These are phyloP conservation scores for Clarias laeviceps DNA, from an alignment of 2,797 vertebrate genomes.

Conservation along the genomic window DNA sequence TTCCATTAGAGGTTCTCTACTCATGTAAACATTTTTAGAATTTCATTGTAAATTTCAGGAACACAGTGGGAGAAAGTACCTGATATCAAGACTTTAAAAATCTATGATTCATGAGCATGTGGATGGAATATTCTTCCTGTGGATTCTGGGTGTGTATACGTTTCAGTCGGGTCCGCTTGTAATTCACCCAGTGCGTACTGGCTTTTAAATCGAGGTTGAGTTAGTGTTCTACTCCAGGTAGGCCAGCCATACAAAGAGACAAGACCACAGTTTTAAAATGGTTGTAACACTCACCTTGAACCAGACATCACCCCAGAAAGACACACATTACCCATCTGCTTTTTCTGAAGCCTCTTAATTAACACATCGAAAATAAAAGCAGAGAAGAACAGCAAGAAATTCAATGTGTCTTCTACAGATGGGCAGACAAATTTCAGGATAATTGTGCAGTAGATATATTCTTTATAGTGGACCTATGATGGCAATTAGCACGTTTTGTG, in stretches of 20 bases:
- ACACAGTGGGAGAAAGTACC: neutral
- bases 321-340: conserved; percentile 84
- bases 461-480: conserved; percentile 74
- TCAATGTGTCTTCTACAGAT: conserved; percentile 81
- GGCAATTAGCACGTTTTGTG: conserved; percentile 84
- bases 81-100: conserved; percentile 25
- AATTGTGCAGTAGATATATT: conserved; percentile 83
- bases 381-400: conserved; percentile 74
- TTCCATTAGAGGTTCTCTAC: neutral
- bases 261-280: conserved; percentile 73
- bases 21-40: conserved; percentile 8
- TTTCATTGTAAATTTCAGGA: neutral
- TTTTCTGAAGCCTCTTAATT: conserved; percentile 84
- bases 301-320: conserved; percentile 76
- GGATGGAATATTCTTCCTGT: conserved; percentile 32
- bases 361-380: conserved; percentile 81
- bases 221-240: conserved; percentile 67
- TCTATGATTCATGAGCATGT: neutral
- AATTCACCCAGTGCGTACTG: conserved; percentile 48
- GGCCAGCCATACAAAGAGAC: conserved; percentile 39
- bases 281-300: conserved; percentile 83
- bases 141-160: neutral
- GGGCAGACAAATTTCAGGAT: conserved; percentile 81
- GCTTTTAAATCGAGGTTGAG: conserved; percentile 64
- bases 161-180: conserved; percentile 38